These are phyloP conservation scores for Eilema griseolum DNA, from an alignment of 2,888 invertebrate genomes.

Conservation along the genomic window DNA sequence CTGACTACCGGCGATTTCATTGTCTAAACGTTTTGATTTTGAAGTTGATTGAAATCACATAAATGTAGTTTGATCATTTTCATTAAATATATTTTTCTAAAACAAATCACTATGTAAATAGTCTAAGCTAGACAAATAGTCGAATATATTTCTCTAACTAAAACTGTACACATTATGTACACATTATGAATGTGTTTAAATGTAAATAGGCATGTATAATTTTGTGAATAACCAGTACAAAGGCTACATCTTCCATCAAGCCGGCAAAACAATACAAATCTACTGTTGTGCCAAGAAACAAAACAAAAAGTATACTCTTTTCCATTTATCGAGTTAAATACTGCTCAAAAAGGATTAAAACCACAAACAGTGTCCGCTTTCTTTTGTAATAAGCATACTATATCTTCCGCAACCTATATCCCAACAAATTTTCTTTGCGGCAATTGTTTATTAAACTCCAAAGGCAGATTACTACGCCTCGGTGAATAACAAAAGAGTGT, in stretches of 20 bases:
- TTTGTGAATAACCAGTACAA: conserved; percentile 1
- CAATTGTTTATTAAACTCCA: conserved; percentile 79
- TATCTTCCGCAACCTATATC: conserved; percentile 65
- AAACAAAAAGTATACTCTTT: conserved; percentile 19
- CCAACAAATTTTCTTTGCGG: conserved; percentile 73
- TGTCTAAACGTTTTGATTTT: too few relatives aligned
- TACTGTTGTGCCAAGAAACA: conserved; percentile 31
- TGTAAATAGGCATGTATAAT: too few relatives aligned
- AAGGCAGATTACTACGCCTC: conserved; percentile 74
- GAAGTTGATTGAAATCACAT: too few relatives aligned
- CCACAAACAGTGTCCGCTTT: conserved; percentile 56
- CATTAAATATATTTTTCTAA: too few relatives aligned
- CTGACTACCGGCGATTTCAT: too few relatives aligned
- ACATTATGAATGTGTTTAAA: too few relatives aligned
- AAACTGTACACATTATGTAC: too few relatives aligned
- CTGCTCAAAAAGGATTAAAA: conserved; percentile 44
- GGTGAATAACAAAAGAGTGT: conserved; percentile 79
- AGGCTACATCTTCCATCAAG: neutral
- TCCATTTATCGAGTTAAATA: conserved; percentile 48
- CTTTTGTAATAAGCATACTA: conserved; percentile 71
- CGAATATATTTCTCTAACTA: too few relatives aligned
- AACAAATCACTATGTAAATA: too few relatives aligned
- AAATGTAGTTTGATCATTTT: too few relatives aligned
- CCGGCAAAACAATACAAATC: conserved; percentile 19
- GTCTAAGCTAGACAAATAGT: too few relatives aligned